Base-by-base conservation (phyloP, 2,797 vertebrate genomes). In the Gila robusta region DNA sequence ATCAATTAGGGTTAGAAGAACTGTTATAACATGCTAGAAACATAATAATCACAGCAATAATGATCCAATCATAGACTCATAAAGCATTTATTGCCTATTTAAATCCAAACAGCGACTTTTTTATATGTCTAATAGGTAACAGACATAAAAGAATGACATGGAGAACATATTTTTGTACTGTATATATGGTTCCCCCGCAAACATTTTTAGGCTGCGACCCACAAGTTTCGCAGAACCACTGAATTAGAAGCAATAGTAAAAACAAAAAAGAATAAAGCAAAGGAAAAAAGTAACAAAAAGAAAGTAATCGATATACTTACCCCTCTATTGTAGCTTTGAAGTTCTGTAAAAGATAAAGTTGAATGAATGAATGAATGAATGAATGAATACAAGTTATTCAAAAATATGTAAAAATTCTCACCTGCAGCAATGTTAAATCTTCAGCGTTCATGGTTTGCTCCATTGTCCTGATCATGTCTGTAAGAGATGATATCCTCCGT, bases 301-400 rank as follows among this genome's bases (percentile, higher is more conserved):
- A 69, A 52, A 32, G 54, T 62, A 35, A 67, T 5, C 37, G 5
- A 17, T 26, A n/a, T 21, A 90, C 91, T 21, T 92, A 96, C 95
- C 93, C 92, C 17, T 94, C 90, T 64, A 91, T 89, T 54, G 78
- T 92, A 71, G 77, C 89, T 93, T 92, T 94, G 77, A 94, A 96
- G 86, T 95, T 95, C 95, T 96, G 92, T 21, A 86, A 91, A 85
- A 86, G 2, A 84, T 39, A 88, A 77, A 16, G 2, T 71, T 4
- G 8, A 47, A 21, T 28, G 5, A 28, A 52, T 17, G 0, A 21
- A 39, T 10, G n/a, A n/a, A n/a, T n/a, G n/a, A n/a, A n/a, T n/a
- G 76, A 52, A 49, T 16, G 26, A 59, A 35, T 35, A 35, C 11
- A 79, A 52, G 6, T 8, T 35, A 41, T 73, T 64, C 5, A 9